Evolutionary conservation across 2,888 invertebrate genomes (phyloP), one percentile per base, ranked within the genome.

Genomic region (Colletes collaris): DNA sequence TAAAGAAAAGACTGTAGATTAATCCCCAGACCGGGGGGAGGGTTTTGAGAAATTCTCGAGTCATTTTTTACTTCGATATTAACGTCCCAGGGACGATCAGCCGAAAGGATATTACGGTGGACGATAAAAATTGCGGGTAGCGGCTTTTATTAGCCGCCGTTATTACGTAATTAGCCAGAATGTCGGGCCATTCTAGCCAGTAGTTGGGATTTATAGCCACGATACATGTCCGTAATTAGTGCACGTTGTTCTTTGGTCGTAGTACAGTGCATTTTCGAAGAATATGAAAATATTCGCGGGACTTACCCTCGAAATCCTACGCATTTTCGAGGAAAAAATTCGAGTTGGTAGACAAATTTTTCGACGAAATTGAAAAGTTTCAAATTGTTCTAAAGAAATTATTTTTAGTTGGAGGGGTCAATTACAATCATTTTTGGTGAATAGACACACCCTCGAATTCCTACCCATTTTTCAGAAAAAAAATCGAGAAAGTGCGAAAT

Each of bases 91-190:
- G 4, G 44, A 37, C 13, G 16, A 50, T 60, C 19, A 16, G 19
- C 16, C 4, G 46, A 27, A 5, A 7, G n/a, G 16, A 40, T 35
- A 40, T 8, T 10, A 58, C 40, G 27, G 7, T 4, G 27, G 50
- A 13, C 46, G 19, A 37, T 49, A 40, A 50, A 76, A 66, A 56
- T 50, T 35, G 40, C 62, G 50, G 50, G 49, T 55, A 6, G 8
- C 7, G 7, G 11, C n/a, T 40, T 66, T 62, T 16, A 63, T 65
- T 70, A 40, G 16, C 10, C 10, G 10, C 10, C 44, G 10, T 58
- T 59, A 63, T 35, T 13, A 44, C 16, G 53, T 7, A 55, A 66
- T 66, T 65, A 65, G 27, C 58, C 8, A 13, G 53, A 7, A 58
- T 46, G 3, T 6, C 27, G 37, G 27, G 11, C n/a, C 7, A 16